Evolutionary conservation across 2,888 invertebrate species (phyloP), one percentile per base, ranked within the genome.

Genomic region (Thalpophila matura): DNA sequence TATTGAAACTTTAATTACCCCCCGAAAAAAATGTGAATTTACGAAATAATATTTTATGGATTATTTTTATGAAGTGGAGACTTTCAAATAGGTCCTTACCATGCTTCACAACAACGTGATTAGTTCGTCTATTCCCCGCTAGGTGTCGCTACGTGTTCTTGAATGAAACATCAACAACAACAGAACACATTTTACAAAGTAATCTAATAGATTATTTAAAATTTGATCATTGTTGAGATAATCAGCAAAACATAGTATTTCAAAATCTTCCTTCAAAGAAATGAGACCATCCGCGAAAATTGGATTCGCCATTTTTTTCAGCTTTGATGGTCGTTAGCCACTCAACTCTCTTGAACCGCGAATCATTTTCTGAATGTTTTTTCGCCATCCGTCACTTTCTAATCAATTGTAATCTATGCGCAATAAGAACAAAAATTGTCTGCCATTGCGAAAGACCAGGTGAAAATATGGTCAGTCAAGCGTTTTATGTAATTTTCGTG

Each of bases 361-460:
- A 63, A 63, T 50, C 43, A 54, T 62, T 74, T 61, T 61, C 40
- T 63, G 62, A 73, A 61, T 38, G 37, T 63, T 67, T 80, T 74
- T 78, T 78, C 47, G 42, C 38, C 49, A 47, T 47, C 46, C 35
- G 46, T 55, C 67, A 79, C 79, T 79, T 79, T 79, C 79, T 81
- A 79, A 81, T 81, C 79, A 74, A 79, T 81, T 79, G 81, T 79
- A 67, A 81, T 69, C 60, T 45, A 50, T 47, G 58, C 47, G 29
- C 67, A 81, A 78, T 56, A 60, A 79, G 54, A 80, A 55, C 50
- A 60, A 76, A 67, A 68, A 56, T 47, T 24, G 51, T 20, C n/a
- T 37, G 43, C 31, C 24, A 55, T 60, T 55, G 63, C 62, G 27
- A 62, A 56, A 58, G 49, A 63, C 55, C 38, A 58, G 53, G 73